Conservation (phyloP, 2,888 invertebrate genomes). For the Stenurella melanura region DNA sequence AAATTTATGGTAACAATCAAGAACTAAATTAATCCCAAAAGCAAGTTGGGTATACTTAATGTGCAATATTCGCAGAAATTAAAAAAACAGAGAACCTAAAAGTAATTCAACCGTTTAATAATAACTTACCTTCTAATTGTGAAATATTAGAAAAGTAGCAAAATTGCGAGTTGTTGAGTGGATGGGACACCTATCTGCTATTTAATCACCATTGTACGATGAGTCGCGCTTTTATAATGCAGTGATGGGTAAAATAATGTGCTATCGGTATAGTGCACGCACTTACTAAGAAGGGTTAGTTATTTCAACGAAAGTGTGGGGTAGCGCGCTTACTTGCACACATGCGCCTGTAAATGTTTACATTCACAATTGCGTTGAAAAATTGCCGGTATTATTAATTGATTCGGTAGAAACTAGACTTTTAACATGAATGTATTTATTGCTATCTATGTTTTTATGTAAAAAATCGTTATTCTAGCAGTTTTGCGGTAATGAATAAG, state of each 20-base stretch:
- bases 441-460: not conserved
- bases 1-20: too few species aligned
- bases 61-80: too few species aligned
- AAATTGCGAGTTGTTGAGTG: not conserved
- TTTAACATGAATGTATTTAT: not conserved
- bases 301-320: slow-evolving; percentile 52
- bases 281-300: slow-evolving; percentile 52
- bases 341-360: slow-evolving; percentile 59
- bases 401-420: slow-evolving; percentile 17
- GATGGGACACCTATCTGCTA: slow-evolving; percentile 9
- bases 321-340: slow-evolving; percentile 46
- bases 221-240: slow-evolving; percentile 32
- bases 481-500: not conserved
- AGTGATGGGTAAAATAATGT: slow-evolving; percentile 5
- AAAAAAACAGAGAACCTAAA: not conserved
- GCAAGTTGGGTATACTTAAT: too few species aligned
- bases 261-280: slow-evolving; percentile 25
- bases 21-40: too few species aligned
- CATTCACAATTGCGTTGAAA: slow-evolving; percentile 49
- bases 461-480: not conserved
- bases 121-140: not conserved
- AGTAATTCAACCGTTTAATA: not conserved
- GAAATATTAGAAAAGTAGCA: not conserved
- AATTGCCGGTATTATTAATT: slow-evolving; percentile 33
- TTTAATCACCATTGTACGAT: slow-evolving; percentile 35